Base-by-base conservation (phyloP, 2,797 vertebrate genomes). In the Pantherophis vulpinus region DNA sequence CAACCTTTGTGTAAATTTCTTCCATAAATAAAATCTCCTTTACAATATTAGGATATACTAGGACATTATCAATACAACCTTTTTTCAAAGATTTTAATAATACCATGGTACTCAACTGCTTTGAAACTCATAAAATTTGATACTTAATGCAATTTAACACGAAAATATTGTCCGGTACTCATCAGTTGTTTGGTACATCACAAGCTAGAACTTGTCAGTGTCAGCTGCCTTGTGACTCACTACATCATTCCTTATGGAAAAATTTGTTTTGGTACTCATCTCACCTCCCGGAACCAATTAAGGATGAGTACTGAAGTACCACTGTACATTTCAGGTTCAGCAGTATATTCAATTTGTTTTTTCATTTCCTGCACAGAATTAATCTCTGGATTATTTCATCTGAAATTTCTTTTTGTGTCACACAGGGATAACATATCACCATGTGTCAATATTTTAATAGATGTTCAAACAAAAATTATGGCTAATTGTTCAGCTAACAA, bases 381-480 rank as follows among this genome's bases (percentile, higher is more conserved):
- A 59, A 54, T 66, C 20, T 86, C 5, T 88, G 1, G 61, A 5
- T 74, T 23, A 93, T 54, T 92, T 97, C 66, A 95, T 2, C 54
- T 66, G 1, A 91, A 59, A 11, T 91, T 32, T 0, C 61, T 96
- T 96, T 51, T 86, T 95, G 87, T 87, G 91, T 90, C 10, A n/a
- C 12, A 94, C 87, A 97, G 96, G 91, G 86, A 93, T 51, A 88
- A 93, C 88, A 55, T 94, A 32, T 93, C 90, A 14, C 18, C 32
- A 16, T 98, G 97, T 91, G 42, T 97, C 87, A 97, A 96, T 94
- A 97, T 96, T 23, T 37, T 95, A 92, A 93, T 98, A 93, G 95
- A 97, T 37, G 96, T 98, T 91, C 95, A 97, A 88, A 96, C 96
- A 93, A 97, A 97, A 87, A 32, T 60, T 5, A 88, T 18, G 0